Evolutionary conservation across 2,888 invertebrate genomes (phyloP), one percentile per base, ranked within the genome.

Genomic region (Hoplodrina ambigua): DNA sequence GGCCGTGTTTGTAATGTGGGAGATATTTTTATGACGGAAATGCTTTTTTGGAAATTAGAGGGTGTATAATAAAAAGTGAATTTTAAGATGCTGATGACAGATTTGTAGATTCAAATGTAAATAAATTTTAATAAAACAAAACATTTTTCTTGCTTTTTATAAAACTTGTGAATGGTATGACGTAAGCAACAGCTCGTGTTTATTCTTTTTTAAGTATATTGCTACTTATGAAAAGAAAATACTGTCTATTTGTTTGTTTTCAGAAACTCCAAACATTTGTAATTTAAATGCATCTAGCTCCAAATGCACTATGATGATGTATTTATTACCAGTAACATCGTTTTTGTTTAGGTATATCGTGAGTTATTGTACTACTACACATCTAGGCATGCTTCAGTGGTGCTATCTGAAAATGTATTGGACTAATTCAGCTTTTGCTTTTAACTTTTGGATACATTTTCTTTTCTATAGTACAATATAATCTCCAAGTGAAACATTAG

Each of bases 11-110:
- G 56, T 64, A 77, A 74, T 49, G 65, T 53, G n/a, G 53, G 41
- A 54, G 59, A 60, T 54, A 78, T 80, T 80, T 77, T 67, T 70
- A 70, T 61, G 63, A 61, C 70, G 81, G 81, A 80, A 80, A 80
- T 70, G 76, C 63, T 57, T 70, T 80, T 67, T 70, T 17, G 37
- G 49, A 56, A 61, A 78, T 74, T 56, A 30, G n/a, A 63, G 37
- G 10, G 11, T 69, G 54, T 60, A 20, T 37, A 52, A 44, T 61
- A 53, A 66, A 69, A 6, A 57, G 57, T 30, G 25, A 10, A 52
- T 70, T 60, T 33, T 41, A 44, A 54, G 50, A 66, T 33, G 19
- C 5, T 64, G 66, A 49, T 53, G 70, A 80, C 57, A 44, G 80
- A 64, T 61, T 61, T 67, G 46, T 67, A 57, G 58, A 56, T 66